These are phyloP conservation scores for Actias luna DNA, from an alignment of 2,888 invertebrate species.

Conservation along the genomic window DNA sequence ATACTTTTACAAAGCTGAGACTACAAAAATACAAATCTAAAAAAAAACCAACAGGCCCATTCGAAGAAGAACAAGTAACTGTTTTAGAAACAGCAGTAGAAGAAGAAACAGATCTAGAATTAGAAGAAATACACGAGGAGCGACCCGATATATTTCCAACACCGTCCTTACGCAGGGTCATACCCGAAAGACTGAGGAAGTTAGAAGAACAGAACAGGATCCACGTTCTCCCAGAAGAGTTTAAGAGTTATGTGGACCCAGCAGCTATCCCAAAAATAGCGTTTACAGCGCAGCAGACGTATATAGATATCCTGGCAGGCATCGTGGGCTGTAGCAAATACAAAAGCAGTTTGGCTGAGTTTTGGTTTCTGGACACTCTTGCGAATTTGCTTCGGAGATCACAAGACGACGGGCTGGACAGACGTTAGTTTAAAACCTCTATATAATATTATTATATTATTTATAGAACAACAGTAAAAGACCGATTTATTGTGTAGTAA, in stretches of 20 bases:
- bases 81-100: slow-evolving; percentile 27
- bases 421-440: slow-evolving; percentile 44
- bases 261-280: slow-evolving; percentile 58
- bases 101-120: slow-evolving; percentile 28
- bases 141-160: slow-evolving; percentile 55
- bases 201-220: slow-evolving; percentile 59
- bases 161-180: slow-evolving; percentile 53
- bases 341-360: slow-evolving; percentile 66
- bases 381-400: slow-evolving; percentile 68
- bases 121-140: slow-evolving; percentile 38
- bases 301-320: slow-evolving; percentile 64
- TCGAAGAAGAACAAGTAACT: slow-evolving; percentile 35
- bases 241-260: slow-evolving; percentile 57
- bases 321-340: slow-evolving; percentile 64
- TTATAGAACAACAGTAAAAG: too few relatives aligned
- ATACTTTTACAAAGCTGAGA: too few relatives aligned
- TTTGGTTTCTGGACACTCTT: slow-evolving; percentile 78
- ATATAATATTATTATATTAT: too few relatives aligned
- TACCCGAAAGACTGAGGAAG: slow-evolving; percentile 54
- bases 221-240: slow-evolving; percentile 59
- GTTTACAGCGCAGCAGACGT: slow-evolving; percentile 52
- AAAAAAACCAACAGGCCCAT: slow-evolving; percentile 22
- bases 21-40: background rate
- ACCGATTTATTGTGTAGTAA: too few relatives aligned
- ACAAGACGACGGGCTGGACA: slow-evolving; percentile 56